These are phyloP conservation scores for Pipistrellus pygmaeus DNA, from an alignment of 2,797 vertebrate genomes.

Conservation along the genomic window DNA sequence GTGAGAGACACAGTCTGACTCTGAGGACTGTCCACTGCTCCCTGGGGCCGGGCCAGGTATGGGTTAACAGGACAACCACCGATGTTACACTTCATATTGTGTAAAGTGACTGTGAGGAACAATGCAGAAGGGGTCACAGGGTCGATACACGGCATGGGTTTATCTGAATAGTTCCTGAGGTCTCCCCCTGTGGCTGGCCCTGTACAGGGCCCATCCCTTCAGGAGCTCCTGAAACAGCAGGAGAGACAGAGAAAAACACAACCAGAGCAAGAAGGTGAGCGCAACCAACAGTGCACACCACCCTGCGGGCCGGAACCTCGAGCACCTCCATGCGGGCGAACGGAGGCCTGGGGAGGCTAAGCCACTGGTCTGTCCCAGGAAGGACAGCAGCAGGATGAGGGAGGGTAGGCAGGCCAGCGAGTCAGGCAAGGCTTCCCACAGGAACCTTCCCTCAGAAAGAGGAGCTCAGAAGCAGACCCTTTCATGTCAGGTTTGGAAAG, in stretches of 20 bases:
- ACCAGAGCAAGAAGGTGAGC: rapidly evolving
- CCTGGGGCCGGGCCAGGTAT: not conserved
- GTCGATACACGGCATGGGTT: not conserved
- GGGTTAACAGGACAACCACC: too few relatives aligned
- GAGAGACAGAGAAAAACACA: not conserved
- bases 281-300: not conserved
- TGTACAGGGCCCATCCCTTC: not conserved
- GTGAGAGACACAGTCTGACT: not conserved
- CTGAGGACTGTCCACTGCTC: not conserved
- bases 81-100: too few relatives aligned
- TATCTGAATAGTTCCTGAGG: not conserved
- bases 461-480: not conserved
- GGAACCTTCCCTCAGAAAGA: not conserved
- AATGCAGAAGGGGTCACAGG: not conserved
- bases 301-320: rapidly evolving
- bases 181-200: not conserved
- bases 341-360: not conserved
- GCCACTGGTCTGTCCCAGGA: not conserved
- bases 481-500: not conserved
- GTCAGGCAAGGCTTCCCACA: not conserved
- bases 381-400: rapidly evolving
- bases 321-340: rapidly evolving
- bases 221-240: not conserved
- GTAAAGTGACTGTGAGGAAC: not conserved
- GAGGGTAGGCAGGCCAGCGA: not conserved